phyloP scores from a whole-genome alignment of 2,113 vertebrate genomes.

The Apodemus speciosus region DNA sequence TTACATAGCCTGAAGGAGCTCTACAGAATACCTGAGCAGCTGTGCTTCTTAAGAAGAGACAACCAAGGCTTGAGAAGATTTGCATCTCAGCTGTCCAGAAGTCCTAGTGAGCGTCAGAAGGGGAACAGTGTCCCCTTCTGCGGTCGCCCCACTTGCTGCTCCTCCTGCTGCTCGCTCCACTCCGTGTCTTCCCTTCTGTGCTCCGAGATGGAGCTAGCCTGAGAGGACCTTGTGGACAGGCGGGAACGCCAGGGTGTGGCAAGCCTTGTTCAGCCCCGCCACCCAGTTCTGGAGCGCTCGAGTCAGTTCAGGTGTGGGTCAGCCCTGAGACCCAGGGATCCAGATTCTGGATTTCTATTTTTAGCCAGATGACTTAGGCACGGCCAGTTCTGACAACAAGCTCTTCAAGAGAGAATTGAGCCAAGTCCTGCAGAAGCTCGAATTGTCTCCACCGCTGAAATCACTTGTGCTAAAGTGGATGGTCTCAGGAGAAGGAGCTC shows the following conservation, averaged over 20 bases:
- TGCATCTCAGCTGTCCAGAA: slow-evolving; percentile 10
- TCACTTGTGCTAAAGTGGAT: background rate
- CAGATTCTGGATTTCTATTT: slow-evolving; percentile 45
- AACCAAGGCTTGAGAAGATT: background rate
- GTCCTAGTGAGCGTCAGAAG: background rate
- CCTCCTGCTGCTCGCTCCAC: background rate
- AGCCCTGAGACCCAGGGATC: background rate
- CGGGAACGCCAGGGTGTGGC: background rate
- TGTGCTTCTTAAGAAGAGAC: background rate
- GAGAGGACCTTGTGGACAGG: background rate
- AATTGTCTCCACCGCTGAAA: background rate
- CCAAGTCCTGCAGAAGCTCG: background rate
- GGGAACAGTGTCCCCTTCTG: background rate
- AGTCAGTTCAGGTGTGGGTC: background rate
- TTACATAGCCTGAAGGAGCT: background rate
- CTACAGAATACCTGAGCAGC: background rate
- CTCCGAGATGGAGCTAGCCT: background rate
- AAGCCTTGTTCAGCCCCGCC: background rate
- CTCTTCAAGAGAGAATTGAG: background rate
- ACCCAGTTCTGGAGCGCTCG: slow-evolving; percentile 22
- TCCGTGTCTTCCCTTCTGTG: background rate
- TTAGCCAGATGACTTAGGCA: slow-evolving; percentile 7
- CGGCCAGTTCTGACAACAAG: background rate
- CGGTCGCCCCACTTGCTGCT: background rate
- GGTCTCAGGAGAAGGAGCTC: background rate